A percentile compares a stretch with the other conserved stretches of the same genome.
Evolutionary conservation across 1,140 invertebrate genomes (phyloP).

Genomic region (Rhagoletis pomonella): DNA sequence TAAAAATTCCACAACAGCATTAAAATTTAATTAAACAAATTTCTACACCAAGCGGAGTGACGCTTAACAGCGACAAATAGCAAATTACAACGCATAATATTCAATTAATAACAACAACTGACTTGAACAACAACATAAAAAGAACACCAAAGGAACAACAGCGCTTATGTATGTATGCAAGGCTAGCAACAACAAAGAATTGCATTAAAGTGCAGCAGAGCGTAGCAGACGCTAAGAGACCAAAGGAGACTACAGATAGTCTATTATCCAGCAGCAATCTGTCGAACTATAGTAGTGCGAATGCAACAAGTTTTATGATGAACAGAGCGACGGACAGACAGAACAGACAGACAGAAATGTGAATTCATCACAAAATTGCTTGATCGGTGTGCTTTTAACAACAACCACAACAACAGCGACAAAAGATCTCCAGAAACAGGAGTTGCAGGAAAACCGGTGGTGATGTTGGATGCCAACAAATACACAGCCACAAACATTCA

Average conservation of each 20-base stretch:
- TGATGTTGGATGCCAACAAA: not conserved
- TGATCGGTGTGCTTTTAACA: not conserved
- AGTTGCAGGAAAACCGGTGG: not conserved
- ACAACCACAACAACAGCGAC: not conserved
- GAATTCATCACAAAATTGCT: constrained; percentile 1
- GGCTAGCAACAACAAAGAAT: not conserved
- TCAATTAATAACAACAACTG: constrained; percentile 45
- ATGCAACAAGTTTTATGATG: constrained; percentile 46
- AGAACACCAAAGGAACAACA: not conserved
- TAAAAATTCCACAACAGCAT: constrained; percentile 3
- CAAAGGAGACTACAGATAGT: too few relatives aligned
- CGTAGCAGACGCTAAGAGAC: too few relatives aligned
- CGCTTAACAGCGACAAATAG: constrained; percentile 36
- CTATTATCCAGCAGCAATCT: constrained; percentile 1
- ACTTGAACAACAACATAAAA: not conserved
- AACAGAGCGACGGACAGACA: not conserved
- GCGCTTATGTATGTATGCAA: not conserved
- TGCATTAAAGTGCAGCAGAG: not conserved
- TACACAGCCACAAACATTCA: not conserved
- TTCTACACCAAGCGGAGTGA: not conserved
- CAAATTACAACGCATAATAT: constrained; percentile 40
- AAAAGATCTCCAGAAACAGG: not conserved
- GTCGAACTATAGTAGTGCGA: constrained; percentile 24
- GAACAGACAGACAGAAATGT: not conserved
- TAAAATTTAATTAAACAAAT: constrained; percentile 35